Base-by-base conservation (phyloP, 2,113 vertebrate genomes). In the Neogobius melanostomus region DNA sequence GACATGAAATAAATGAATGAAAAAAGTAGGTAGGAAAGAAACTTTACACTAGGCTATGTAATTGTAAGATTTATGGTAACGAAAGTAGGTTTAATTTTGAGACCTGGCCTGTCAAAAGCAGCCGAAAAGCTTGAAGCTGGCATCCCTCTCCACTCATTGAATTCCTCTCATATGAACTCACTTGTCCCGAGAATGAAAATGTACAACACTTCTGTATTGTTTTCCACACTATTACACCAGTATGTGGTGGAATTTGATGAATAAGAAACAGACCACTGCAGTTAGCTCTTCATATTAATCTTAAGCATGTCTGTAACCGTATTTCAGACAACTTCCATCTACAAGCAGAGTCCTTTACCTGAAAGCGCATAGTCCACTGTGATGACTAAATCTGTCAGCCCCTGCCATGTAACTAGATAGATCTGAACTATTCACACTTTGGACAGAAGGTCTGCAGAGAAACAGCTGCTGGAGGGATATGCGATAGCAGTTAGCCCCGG, bases 381-480 rank as follows among this genome's bases (percentile, higher is more conserved):
- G 65, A 81, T 56, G 79, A 69, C 83, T 88, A 83, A 78, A 86
- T 87, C 85, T 77, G 83, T 83, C 82, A 53, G 72, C 81, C 83
- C 79, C 73, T 48, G 63, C 78, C 6, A 45, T 80, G 87, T 81
- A 88, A 90, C 80, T 63, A 61, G 88, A 88, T 74, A 74, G 79
- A 86, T 56, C 66, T 82, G 80, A 84, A 77, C 76, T 87, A 86
- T 89, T 85, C 80, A 82, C 83, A 77, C 77, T 11, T 65, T 15
- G 80, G 73, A 66, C 74, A 82, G 83, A 72, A 71, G 85, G 76
- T 77, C 59, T 71, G 54, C 69, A 54, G 67, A 43, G 57, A 57
- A 76, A 80, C 86, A 90, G 88, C 87, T 89, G 85, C 87, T 80
- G 66, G 75, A 73, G 76, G 87, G 53, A 84, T 81, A 89, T 85